Base-by-base conservation (phyloP, 2,888 invertebrate genomes). In the Chrysina gloriosa region DNA sequence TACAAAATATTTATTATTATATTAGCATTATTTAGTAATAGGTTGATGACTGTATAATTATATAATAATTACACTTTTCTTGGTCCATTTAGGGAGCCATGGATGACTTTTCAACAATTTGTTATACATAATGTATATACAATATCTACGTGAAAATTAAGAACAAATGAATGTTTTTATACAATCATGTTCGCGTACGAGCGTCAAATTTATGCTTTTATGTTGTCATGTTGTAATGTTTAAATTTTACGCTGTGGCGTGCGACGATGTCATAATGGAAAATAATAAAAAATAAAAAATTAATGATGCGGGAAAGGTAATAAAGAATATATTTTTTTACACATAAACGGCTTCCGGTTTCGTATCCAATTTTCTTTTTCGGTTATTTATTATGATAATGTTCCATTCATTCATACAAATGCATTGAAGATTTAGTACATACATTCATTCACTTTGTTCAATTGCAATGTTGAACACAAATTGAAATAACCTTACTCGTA, bases 41-140 rank as follows among this genome's bases (percentile, higher is more conserved):
- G 63, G 64, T 63, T 63, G 39, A 56, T 68, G 56, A 64, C 63
- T 61, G 52, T 29, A 65, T 56, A 66, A 66, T 66, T 67, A 66
- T 58, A 58, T 66, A 66, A 66, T 66, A 58, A 66, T 45, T 66
- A 58, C 36, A 66, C 58, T 23, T 47, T 63, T 63, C 48, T 58
- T 66, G 58, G 66, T 66, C 66, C 66, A 45, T 50, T 48, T 16
- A 34, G 25, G 25, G 25, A 21, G 56, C 56, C 56, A 25, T 56
- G 39, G 42, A 58, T 58, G 23, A 39, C 16, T 7, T 58, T 52
- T 52, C 31, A 39, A 2, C 25, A 52, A 31, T 52, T 52, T 14
- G n/a, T 52, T 14, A 16, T 52, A 52, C 52, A 11, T 52, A 52
- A 52, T 19, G 52, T 31, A 14, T 34, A 19, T n/a, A 6, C 3